Evolutionary conservation across 37 sponge, comb jelly and placozoan species (phyloP).

Genomic region (Mnemiopsis leidyi): DNA sequence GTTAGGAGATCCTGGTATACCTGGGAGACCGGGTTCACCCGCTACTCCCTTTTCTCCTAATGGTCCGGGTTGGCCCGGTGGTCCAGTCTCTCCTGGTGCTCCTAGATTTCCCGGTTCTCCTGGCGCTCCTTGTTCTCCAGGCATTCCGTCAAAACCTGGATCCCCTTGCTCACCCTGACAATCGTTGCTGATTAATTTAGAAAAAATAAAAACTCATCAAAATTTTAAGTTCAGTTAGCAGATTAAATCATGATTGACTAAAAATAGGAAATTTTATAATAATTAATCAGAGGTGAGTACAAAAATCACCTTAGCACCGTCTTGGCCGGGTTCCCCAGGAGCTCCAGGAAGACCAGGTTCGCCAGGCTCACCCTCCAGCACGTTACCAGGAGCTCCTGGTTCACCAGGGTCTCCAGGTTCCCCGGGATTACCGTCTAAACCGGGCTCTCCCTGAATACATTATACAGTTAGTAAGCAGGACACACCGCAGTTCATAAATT

Average conservation of each 20-base stretch:
- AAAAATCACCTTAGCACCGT: not conserved
- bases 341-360: not conserved
- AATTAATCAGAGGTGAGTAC: not conserved
- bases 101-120: slow-evolving; percentile 68
- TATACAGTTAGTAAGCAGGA: too few species aligned
- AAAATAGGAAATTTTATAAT: not conserved
- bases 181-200: too few species aligned
- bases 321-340: not conserved
- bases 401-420: slow-evolving; percentile 9
- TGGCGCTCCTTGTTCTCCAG: slow-evolving; percentile 33
- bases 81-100: not conserved
- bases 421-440: not conserved
- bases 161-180: not conserved
- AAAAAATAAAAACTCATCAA: too few species aligned
- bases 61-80: slow-evolving; percentile 63
- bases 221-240: too few species aligned
- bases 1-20: not conserved
- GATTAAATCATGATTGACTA: not conserved
- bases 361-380: not conserved
- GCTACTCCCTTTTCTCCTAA: not conserved
- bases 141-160: not conserved
- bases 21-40: not conserved
- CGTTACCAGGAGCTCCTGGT: not conserved
- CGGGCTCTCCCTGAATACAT: slow-evolving; percentile 33
- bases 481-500: too few species aligned